Base-by-base conservation (phyloP, 2,113 vertebrate genomes). In the Triplophysa rosa region DNA sequence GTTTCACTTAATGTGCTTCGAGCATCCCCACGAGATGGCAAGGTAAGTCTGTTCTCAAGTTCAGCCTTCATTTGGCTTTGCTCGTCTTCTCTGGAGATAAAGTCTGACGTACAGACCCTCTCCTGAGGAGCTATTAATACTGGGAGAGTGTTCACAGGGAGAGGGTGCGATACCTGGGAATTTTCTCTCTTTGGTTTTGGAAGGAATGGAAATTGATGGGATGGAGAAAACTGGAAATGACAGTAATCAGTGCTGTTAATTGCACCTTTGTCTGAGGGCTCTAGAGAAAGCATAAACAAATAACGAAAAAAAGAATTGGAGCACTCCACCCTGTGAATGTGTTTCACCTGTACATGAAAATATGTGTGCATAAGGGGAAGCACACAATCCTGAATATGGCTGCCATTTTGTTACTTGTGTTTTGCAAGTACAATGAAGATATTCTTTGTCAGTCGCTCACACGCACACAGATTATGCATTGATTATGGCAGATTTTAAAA, bases 41-140 rank as follows among this genome's bases (percentile, higher is more conserved):
- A 87, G 90, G 89, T 86, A 85, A 87, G 87, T 87, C 88, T 91
- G 88, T 91, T 92, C 91, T 91, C 87, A 87, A 87, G 87, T 91
- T 91, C 88, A 91, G 88, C 88, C 90, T 90, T 91, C 89, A 91
- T 93, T 92, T 92, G 90, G 91, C 89, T 83, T 72, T 81, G 84
- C 61, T 77, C 72, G 82, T 91, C 89, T 90, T 86, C 89, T 92
- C 92, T 80, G 79, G 92, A 93, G 91, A 92, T 89, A 88, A 86
- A 88, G 86, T 86, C 86, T 90, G 90, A 90, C 88, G 84, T 85
- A 78, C 85, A 88, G 89, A 70, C 83, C 90, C 88, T 89, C 88
- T 92, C 90, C 82, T 61, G 92, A 91, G 91, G 87, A 89, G 90
- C 90, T 92, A 93, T 93, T 93, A 92, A 93, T 92, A 89, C 81